Conservation (phyloP, 2,888 invertebrate species). For the Drosophila cognata region DNA sequence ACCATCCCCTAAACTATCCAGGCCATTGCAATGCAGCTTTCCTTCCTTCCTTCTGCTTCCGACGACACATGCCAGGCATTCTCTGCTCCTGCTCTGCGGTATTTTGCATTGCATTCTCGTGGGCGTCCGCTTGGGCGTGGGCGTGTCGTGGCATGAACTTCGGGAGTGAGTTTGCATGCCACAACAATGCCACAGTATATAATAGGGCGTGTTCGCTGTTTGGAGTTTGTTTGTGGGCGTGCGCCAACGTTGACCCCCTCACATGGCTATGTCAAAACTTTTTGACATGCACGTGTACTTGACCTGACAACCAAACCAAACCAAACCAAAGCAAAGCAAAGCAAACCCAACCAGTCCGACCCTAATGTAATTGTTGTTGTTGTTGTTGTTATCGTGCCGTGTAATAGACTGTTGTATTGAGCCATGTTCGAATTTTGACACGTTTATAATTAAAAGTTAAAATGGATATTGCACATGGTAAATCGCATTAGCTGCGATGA, state of each 20-base stretch:
- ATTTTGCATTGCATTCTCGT: conserved; percentile 49
- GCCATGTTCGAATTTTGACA: conserved; percentile 35
- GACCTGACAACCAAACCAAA: conserved; percentile 57
- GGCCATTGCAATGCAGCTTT: conserved; percentile 28
- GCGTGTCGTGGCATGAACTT: background rate
- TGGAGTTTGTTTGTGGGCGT: conserved; percentile 5
- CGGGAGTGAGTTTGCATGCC: conserved; percentile 39
- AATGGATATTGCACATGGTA: background rate
- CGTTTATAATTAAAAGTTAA: conserved; percentile 58
- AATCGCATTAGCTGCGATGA: background rate
- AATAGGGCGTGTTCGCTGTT: conserved; percentile 28
- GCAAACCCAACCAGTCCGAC: background rate
- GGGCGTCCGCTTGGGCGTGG: conserved; percentile 24
- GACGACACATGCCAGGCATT: conserved; percentile 61
- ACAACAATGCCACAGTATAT: conserved; percentile 60
- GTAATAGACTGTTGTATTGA: conserved; percentile 8
- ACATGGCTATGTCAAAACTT: conserved; percentile 62
- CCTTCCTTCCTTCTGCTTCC: conserved; percentile 51
- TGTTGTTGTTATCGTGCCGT: conserved; percentile 5
- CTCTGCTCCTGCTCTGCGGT: conserved; percentile 21
- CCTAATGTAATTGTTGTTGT: conserved; percentile 21
- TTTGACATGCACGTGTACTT: conserved; percentile 73
- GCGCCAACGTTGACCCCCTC: conserved; percentile 49
- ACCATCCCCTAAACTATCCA: conserved; percentile 1
- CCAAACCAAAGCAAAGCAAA: background rate